Conservation (phyloP, 2,113 vertebrate species). For the Anolis carolinensis region DNA sequence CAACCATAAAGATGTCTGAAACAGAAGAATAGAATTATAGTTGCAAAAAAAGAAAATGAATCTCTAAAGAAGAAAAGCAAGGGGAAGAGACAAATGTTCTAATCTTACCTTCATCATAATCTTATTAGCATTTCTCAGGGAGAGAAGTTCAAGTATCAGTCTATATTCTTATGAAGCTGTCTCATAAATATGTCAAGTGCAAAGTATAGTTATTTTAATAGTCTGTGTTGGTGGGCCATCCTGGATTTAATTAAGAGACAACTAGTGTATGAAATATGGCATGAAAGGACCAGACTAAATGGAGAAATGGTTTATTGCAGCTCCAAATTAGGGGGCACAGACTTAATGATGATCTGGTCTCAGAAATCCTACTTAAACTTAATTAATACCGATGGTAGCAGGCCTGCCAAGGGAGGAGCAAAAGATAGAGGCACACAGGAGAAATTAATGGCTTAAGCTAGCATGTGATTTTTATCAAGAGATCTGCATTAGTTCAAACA, state of each 20-base stretch:
- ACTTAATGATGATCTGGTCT: slow-evolving; percentile 76
- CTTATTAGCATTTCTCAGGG: slow-evolving; percentile 81
- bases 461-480: slow-evolving; percentile 73
- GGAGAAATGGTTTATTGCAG: slow-evolving; percentile 82
- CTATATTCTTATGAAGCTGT: slow-evolving; percentile 79
- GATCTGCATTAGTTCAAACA: slow-evolving; percentile 71
- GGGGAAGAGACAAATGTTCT: slow-evolving; percentile 69
- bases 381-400: slow-evolving; percentile 76
- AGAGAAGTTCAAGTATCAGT: slow-evolving; percentile 81
- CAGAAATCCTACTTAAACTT: slow-evolving; percentile 75
- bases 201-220: slow-evolving; percentile 85
- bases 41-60: slow-evolving; percentile 79
- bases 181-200: slow-evolving; percentile 83
- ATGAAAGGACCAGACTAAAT: slow-evolving; percentile 81
- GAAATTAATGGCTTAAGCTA: slow-evolving; percentile 73
- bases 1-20: slow-evolving; percentile 65
- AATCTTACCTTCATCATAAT: slow-evolving; percentile 83
- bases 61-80: slow-evolving; percentile 71
- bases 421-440: slow-evolving; percentile 63
- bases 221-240: slow-evolving; percentile 82
- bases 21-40: slow-evolving; percentile 65
- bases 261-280: slow-evolving; percentile 82
- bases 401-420: slow-evolving; percentile 62
- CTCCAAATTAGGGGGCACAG: slow-evolving; percentile 76
- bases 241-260: slow-evolving; percentile 87